Evolutionary conservation across 2,113 vertebrate genomes (phyloP), one percentile per base, ranked within the genome.

Genomic region (Triplophysa rosa): DNA sequence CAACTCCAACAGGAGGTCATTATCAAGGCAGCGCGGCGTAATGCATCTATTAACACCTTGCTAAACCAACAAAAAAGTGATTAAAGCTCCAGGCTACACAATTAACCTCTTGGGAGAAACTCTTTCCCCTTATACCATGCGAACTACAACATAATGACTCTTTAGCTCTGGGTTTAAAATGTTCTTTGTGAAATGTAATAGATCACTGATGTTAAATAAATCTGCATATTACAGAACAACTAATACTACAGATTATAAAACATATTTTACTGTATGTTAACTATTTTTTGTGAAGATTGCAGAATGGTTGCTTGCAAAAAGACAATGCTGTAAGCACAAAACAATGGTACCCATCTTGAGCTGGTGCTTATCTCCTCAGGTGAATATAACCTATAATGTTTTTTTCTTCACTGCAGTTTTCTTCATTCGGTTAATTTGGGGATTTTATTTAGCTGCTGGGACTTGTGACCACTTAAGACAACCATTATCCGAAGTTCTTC

Each of bases 31-130:
- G 47, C 33, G 74, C 77, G 33, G 56, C 49, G 66, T 84, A 84
- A 87, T 80, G 76, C 2, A 61, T 74, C 87, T 82, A 88, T 63
- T 62, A 67, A 74, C 54, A 70, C 23, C 40, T 65, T 77, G 42
- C 56, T 71, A 77, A 58, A 84, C 64, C 56, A 59, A 70, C 45
- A 81, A 77, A 16, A 54, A 23, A 47, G 11, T 77, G 69, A 84
- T 79, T 71, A 79, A 83, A 77, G 78, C 75, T 83, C 77, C 56
- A 24, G 37, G 23, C 33, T 83, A 75, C 64, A 85, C 61, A 75
- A 73, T 65, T 73, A 71, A 78, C 42, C 74, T 79, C 67, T 26
- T 73, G 82, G 82, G 75, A 82, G 74, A 2, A 23, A 83, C 59
- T 49, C 67, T 63, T 58, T 65, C 62, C 40, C n/a, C 21, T 21